These are phyloP conservation scores for Ianthella basta DNA, from an alignment of 37 sponge, comb jelly and placozoan species.

Conservation along the genomic window DNA sequence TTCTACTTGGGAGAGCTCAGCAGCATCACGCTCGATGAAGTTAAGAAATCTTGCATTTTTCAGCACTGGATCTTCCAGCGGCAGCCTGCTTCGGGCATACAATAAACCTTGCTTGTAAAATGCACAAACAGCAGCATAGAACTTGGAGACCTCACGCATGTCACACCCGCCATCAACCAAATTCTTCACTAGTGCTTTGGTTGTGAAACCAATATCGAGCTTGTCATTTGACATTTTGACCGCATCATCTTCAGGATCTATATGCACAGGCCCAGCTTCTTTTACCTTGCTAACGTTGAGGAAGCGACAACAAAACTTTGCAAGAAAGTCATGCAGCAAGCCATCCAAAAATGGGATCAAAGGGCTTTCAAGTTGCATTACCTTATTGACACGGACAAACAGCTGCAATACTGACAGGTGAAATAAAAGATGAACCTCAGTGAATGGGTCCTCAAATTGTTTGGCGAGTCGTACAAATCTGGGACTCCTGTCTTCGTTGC, in stretches of 20 bases:
- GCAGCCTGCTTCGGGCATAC: constrained; percentile 31
- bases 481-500: constrained; percentile 36
- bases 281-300: constrained; percentile 6
- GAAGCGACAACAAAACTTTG: neutral
- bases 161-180: constrained; percentile 24
- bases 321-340: neutral
- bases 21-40: constrained; percentile 36
- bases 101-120: constrained; percentile 14
- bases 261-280: neutral
- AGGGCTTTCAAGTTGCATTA: neutral
- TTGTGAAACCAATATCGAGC: constrained; percentile 41
- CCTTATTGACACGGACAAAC: neutral
- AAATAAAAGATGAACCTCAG: constrained; percentile 48
- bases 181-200: constrained; percentile 12
- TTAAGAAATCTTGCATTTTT: constrained; percentile 50
- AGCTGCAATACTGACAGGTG: constrained; percentile 22
- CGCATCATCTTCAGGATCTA: neutral
- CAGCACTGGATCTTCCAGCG: constrained; percentile 40
- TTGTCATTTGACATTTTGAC: constrained; percentile 14
- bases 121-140: constrained; percentile 13
- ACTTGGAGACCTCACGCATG: constrained; percentile 31
- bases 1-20: constrained; percentile 35
- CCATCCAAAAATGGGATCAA: neutral
- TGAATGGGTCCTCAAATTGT: constrained; percentile 25
- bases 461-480: constrained; percentile 15